phyloP scores from a whole-genome alignment of 2,888 invertebrate species.

The Acleris laterana region DNA sequence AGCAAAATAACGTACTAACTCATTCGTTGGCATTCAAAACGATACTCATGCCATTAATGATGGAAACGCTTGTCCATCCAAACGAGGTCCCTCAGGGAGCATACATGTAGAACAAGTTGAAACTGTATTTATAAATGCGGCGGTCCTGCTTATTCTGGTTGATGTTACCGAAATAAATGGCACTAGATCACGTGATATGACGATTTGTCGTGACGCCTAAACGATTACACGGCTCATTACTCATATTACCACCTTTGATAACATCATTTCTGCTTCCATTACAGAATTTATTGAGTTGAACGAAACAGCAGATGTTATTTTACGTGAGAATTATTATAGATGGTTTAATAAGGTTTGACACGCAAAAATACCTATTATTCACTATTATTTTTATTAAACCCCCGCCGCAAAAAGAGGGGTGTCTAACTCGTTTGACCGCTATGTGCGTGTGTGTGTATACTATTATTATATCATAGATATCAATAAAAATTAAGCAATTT shows the following conservation, averaged over 20 bases:
- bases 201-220: conserved; percentile 77
- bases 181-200: conserved; percentile 71
- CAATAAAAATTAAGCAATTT: too few relatives aligned
- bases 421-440: too few relatives aligned
- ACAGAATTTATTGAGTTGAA: conserved; percentile 51
- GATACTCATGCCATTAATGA: conserved; percentile 52
- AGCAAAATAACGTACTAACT: conserved; percentile 45
- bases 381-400: too few relatives aligned
- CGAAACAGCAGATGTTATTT: conserved; percentile 40
- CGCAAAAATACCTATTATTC: background rate
- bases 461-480: too few relatives aligned
- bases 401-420: too few relatives aligned
- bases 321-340: conserved; percentile 33
- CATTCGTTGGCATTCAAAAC: conserved; percentile 39
- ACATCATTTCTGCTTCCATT: conserved; percentile 68
- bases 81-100: conserved; percentile 45
- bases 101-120: background rate
- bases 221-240: conserved; percentile 77
- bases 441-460: too few relatives aligned
- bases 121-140: conserved; percentile 10
- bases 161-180: conserved; percentile 65
- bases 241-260: conserved; percentile 81
- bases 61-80: conserved; percentile 46
- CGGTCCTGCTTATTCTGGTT: conserved; percentile 43
- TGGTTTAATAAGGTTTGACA: conserved; percentile 20